Base-by-base conservation (phyloP, 2,797 vertebrate genomes). In the Hypotaenidia philippensis region DNA sequence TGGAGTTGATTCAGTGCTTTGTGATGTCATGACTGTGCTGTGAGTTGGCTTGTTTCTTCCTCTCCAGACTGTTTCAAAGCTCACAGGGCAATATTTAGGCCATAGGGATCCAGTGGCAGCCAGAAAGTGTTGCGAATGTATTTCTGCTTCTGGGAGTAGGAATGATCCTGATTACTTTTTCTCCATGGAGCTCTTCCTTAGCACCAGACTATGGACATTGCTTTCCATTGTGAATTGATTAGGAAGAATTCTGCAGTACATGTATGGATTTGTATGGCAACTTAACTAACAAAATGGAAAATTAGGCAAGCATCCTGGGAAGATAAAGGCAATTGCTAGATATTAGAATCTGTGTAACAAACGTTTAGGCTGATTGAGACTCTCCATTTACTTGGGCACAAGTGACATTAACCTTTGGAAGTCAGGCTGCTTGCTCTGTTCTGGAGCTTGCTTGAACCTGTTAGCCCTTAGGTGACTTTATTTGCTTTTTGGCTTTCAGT, bases 321-420 rank as follows among this genome's bases (percentile, higher is more conserved):
- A 52, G 26, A 19, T 60, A 3, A 55, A 41, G 65, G 6, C 41
- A 3, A 6, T 3, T 45, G 41, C 19, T 79, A 27, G 68, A 6
- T 53, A 9, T 0, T 59, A 55, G 44, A 27, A n/a, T 65, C 13
- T 25, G 6, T 36, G 34, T 69, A 44, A 66, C 5, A 17, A 44
- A 7, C 31, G n/a, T 0, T 34, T 44, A 31, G n/a, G 25, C n/a
- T 61, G 32, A n/a, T 34, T 66, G 11, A 65, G 23, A 8, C 25
- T 81, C 31, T 16, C 20, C 9, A 16, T 63, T 82, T 74, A 19
- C 44, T 77, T 79, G 52, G 59, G 41, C 71, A 84, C 55, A 78
- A 44, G 81, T 36, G 63, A 63, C 75, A 40, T 89, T 66, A 89
- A 75, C 71, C 74, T 97, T 96, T 96, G 96, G 97, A 97, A 83